Conservation (phyloP, 2,797 vertebrate genomes). For the Crypturellus tataupa region DNA sequence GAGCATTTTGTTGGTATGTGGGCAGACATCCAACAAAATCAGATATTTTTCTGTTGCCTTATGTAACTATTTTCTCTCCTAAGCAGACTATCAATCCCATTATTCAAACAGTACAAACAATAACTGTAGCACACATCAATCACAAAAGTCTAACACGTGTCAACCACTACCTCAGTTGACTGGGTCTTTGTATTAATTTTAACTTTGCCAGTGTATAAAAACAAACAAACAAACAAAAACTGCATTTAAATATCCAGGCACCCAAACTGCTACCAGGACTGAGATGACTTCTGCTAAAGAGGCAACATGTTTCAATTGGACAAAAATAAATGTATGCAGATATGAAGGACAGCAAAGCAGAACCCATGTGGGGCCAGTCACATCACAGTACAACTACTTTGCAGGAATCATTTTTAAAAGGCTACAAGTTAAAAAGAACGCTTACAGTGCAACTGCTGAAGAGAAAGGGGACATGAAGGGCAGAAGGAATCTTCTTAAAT, state of each 20-base stretch:
- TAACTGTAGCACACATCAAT: not conserved
- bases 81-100: constrained; percentile 29
- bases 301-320: not conserved
- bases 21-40: constrained; percentile 27
- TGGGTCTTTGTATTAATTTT: not conserved
- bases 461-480: constrained; percentile 12
- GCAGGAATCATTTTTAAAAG: not conserved
- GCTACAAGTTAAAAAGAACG: not conserved
- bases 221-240: not conserved
- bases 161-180: not conserved
- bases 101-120: constrained; percentile 50
- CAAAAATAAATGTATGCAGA: not conserved
- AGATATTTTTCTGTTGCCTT: constrained; percentile 2
- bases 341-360: not conserved
- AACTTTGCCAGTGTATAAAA: not conserved
- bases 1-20: not conserved
- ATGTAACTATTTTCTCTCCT: constrained; percentile 33
- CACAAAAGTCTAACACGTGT: not conserved
- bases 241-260: not conserved
- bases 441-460: not conserved
- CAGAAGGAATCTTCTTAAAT: constrained; percentile 34
- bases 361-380: not conserved
- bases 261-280: not conserved
- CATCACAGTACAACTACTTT: not conserved
- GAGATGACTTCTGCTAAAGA: not conserved